A percentile compares a stretch with the other conserved stretches of the same genome.
Evolutionary conservation across 2,797 vertebrate species (phyloP).

Genomic region (Phrynocephalus vlangalii): DNA sequence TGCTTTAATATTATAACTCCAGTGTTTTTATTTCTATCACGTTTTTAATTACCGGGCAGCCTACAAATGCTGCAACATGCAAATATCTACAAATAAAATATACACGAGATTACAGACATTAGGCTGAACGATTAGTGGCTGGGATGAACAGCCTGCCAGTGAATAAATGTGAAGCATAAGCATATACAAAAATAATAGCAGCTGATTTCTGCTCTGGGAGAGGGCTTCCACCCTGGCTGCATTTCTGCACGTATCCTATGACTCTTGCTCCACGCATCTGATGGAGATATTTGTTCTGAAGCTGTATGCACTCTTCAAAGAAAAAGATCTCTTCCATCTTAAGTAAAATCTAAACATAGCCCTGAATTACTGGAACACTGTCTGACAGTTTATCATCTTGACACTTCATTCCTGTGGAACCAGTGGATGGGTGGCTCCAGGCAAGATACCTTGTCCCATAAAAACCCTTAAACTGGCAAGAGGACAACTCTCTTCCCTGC

Average conservation of each 20-base stretch:
- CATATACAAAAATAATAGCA: neutral
- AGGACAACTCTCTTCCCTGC: neutral
- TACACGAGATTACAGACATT: neutral
- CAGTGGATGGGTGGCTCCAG: neutral
- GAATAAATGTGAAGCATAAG: neutral
- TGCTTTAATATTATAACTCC: neutral
- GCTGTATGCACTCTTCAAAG: neutral
- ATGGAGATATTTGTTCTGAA: neutral
- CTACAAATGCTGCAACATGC: neutral
- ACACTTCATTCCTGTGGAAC: neutral
- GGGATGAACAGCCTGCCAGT: neutral
- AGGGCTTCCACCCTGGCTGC: neutral
- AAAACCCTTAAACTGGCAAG: no score
- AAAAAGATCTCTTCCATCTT: neutral
- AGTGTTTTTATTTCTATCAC: neutral
- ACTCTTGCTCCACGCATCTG: neutral
- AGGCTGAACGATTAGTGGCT: neutral
- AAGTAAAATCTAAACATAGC: neutral
- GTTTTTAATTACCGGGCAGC: neutral
- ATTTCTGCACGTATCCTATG: neutral
- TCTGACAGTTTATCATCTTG: neutral
- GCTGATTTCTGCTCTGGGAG: neutral
- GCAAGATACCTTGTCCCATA: neutral
- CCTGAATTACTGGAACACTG: neutral
- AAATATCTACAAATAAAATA: neutral